Evolutionary conservation across 2,888 invertebrate species (phyloP), one percentile per base, ranked within the genome.

Genomic region (Dryococelus australis): DNA sequence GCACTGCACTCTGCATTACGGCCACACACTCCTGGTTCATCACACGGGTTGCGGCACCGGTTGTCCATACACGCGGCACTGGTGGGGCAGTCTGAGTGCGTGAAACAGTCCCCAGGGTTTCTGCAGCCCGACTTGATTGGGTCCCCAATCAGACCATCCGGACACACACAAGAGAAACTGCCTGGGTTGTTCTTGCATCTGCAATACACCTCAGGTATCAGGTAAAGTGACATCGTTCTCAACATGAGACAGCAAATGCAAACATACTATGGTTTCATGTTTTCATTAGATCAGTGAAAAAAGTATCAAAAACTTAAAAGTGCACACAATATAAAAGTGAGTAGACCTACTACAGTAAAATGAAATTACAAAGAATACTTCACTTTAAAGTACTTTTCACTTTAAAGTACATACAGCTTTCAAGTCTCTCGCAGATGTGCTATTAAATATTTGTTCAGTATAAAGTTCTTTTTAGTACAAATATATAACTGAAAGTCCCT

Each of bases 121-220:
- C 96, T 95, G 91, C 98, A 98, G 53, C 96, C 97, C 0, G 94
- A 94, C 87, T 94, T 94, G 51, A 94, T 93, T 12, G 96, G 95
- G 93, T 98, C 98, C 43, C 97, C 96, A 86, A 98, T 94, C 35
- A 97, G 94, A 87, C 97, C 97, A 90, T 96, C 95, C 0, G 95
- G 94, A 91, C 98, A 98, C 80, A 94, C 93, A 90, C 98, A 98
- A 26, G 93, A 93, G 91, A 95, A 98, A 27, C 96, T 96, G 43
- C 98, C 98, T 43, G 95, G 95, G 65, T 94, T 94, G 91, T 98
- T 98, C 90, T 95, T 93, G 91, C 98, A 98, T 28, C 94, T 94
- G 89, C n/a, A 91, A 91, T 84, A 65, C n/a, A n/a, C 65, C 65
- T n/a, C 65, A 65, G 8, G 65, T n/a, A 43, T n/a, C 65, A 65